Evolutionary conservation across 1,140 invertebrate genomes (phyloP).

Genomic region (Chrysoperla carnea): DNA sequence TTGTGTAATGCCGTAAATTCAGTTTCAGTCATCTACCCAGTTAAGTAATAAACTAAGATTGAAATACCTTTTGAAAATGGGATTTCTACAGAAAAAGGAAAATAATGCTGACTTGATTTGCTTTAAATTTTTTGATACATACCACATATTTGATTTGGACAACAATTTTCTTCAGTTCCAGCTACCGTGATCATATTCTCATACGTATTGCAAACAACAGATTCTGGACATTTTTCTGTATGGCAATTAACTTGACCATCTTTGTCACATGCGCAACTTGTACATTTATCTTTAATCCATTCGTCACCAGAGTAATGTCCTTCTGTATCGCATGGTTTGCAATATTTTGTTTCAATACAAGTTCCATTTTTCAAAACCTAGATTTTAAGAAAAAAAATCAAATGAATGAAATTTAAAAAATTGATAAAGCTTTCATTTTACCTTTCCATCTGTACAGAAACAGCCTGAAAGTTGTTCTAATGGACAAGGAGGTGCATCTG

Average conservation of each 20-base stretch:
- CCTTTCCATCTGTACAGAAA: constrained; percentile 55
- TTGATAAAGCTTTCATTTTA: constrained; percentile 21
- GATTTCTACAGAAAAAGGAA: no score
- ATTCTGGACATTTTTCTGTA: constrained; percentile 40
- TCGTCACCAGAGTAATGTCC: constrained; percentile 28
- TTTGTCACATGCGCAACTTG: constrained; percentile 48
- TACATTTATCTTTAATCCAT: constrained; percentile 50
- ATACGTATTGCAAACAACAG: constrained; percentile 35
- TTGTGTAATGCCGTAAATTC: no score
- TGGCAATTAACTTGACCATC: constrained; percentile 20
- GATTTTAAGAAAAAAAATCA: not conserved
- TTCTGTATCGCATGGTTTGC: constrained; percentile 41
- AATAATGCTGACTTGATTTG: no score
- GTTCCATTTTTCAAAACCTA: constrained; percentile 36
- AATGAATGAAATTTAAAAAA: not conserved
- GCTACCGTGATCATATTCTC: constrained; percentile 28
- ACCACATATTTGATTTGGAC: constrained; percentile 48
- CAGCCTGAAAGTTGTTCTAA: constrained; percentile 50
- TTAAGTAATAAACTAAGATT: no score
- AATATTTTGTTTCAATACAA: constrained; percentile 36
- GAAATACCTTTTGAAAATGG: no score
- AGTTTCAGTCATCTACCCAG: no score
- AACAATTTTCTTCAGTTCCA: constrained; percentile 39
- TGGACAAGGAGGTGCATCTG: constrained; percentile 28
- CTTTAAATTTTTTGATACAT: constrained; percentile 13